Percentiles rank a stretch among this genome's conserved stretches.
These are phyloP conservation scores for Abscondita cerata DNA, from an alignment of 2,888 invertebrate species.

Conservation along the genomic window DNA sequence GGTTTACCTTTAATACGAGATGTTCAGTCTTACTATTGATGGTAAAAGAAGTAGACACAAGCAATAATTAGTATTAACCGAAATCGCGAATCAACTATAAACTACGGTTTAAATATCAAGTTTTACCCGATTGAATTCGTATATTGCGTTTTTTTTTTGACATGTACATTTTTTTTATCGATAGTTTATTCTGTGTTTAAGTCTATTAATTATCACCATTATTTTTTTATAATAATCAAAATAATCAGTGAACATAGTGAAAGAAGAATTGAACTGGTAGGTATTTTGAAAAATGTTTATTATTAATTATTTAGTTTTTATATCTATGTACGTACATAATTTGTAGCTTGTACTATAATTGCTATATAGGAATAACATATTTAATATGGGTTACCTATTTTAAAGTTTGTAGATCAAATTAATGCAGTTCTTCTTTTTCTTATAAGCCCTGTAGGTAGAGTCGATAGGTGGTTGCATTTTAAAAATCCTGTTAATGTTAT, in stretches of 20 bases:
- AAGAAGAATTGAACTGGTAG: constrained; percentile 21
- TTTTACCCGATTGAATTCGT: constrained; percentile 13
- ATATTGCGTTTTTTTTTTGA: constrained; percentile 13
- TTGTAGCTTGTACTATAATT: too few relatives aligned
- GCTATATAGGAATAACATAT: constrained; percentile 6
- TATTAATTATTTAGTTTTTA: too few relatives aligned
- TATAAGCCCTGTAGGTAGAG: constrained; percentile 17
- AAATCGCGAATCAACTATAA: constrained; percentile 10
- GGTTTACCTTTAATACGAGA: constrained; percentile 44
- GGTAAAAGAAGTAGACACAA: constrained; percentile 46
- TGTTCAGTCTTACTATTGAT: constrained; percentile 43
- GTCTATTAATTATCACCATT: constrained; percentile 21
- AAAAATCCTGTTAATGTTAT: constrained; percentile 20
- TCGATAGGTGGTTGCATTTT: constrained; percentile 22
- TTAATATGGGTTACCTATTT: constrained; percentile 9
- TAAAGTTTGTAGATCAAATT: constrained; percentile 4
- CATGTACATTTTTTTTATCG: constrained; percentile 29
- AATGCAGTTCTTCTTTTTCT: neutral
- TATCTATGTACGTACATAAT: too few relatives aligned
- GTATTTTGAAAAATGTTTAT: too few relatives aligned
- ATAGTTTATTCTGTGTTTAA: constrained; percentile 26
- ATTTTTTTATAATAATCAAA: constrained; percentile 16
- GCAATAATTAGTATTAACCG: constrained; percentile 42
- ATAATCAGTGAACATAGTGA: constrained; percentile 27
- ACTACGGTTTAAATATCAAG: constrained; percentile 5